Evolutionary conservation across 1,140 invertebrate species (phyloP).

Genomic region (Drosophila yakuba): DNA sequence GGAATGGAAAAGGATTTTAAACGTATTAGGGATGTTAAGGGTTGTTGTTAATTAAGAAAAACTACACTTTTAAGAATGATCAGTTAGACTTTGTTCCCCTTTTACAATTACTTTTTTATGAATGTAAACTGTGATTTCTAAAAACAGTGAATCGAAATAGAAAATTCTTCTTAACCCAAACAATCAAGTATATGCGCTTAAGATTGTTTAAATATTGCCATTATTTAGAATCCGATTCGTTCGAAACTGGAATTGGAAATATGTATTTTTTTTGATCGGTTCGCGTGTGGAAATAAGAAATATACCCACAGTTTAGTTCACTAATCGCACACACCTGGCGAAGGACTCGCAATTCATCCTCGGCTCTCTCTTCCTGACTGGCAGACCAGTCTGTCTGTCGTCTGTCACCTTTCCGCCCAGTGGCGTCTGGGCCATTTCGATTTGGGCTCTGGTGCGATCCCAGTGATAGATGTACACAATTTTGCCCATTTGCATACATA

Average conservation of each 20-base stretch:
- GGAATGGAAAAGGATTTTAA: neutral
- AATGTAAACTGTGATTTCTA: no score
- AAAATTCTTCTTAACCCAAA: no score
- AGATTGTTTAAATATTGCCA: neutral
- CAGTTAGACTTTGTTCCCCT: no score
- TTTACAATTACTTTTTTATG: no score
- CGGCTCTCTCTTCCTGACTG: neutral
- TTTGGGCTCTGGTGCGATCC: conserved; percentile 63
- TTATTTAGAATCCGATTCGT: neutral
- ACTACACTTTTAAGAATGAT: no score
- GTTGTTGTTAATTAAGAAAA: no score
- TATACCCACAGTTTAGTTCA: conserved; percentile 48
- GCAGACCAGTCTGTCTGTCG: neutral
- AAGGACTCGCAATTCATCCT: conserved; percentile 39
- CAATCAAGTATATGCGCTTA: no score
- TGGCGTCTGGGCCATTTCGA: conserved; percentile 59
- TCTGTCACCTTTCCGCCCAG: conserved; percentile 29
- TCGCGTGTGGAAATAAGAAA: conserved; percentile 9
- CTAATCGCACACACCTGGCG: conserved; percentile 66
- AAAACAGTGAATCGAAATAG: no score
- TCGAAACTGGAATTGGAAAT: neutral
- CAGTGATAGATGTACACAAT: conserved; percentile 80
- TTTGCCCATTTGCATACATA: conserved; percentile 75
- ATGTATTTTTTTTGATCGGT: neutral
- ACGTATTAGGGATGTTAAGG: no score